Evolutionary conservation across 2,888 invertebrate genomes (phyloP).

Genomic region (Cynaeus angustus): DNA sequence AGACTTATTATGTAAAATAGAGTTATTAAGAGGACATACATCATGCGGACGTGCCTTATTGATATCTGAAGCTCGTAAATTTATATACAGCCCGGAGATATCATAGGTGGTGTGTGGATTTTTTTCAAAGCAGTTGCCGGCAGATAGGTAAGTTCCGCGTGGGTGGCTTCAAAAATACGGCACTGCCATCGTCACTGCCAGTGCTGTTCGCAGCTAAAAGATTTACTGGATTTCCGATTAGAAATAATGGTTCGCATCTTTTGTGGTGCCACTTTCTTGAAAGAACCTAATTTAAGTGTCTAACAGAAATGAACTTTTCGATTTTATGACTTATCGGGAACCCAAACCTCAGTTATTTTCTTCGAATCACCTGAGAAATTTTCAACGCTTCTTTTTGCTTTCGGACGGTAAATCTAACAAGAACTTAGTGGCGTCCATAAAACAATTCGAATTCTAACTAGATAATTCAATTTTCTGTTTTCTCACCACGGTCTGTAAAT

Average conservation of each 20-base stretch:
- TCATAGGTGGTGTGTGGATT: conserved; percentile 55
- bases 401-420: background rate
- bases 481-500: conserved; percentile 49
- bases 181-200: conserved; percentile 48
- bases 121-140: conserved; percentile 31
- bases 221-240: conserved; percentile 9
- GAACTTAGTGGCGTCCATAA: conserved; percentile 29
- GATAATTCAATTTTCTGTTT: conserved; percentile 53
- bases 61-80: conserved; percentile 63
- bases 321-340: conserved; percentile 1
- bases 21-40: conserved; percentile 64
- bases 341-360: background rate
- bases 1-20: conserved; percentile 61
- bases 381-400: background rate
- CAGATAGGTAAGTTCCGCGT: conserved; percentile 56
- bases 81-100: conserved; percentile 55
- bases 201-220: conserved; percentile 23
- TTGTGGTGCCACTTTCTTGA: too few relatives aligned
- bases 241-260: too few relatives aligned
- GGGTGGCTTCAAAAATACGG: conserved; percentile 57
- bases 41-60: conserved; percentile 64
- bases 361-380: conserved; percentile 1
- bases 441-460: conserved; percentile 54
- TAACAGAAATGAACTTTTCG: too few relatives aligned
- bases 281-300: too few relatives aligned